These are phyloP conservation scores for Piscicola geometra DNA, from an alignment of 2,888 invertebrate species.

Conservation along the genomic window DNA sequence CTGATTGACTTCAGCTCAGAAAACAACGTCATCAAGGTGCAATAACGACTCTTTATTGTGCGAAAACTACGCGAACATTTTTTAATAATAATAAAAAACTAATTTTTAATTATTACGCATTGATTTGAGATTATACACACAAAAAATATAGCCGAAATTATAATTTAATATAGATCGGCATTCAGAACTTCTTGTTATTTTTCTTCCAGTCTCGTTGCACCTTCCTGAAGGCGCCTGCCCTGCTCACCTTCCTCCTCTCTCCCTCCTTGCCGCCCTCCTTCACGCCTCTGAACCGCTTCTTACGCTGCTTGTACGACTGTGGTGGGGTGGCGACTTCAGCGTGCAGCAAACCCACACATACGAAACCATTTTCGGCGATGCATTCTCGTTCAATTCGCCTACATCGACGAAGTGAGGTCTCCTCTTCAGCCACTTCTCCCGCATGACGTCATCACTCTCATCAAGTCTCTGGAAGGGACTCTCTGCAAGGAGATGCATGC, in stretches of 20 bases:
- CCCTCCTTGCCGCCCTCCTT: neutral
- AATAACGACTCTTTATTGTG: no score
- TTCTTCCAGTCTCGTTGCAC: neutral
- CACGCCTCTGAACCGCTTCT: slow-evolving; percentile 14
- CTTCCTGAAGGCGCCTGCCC: neutral
- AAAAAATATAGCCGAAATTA: no score
- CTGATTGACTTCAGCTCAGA: no score
- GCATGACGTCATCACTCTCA: neutral
- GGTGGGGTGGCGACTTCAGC: neutral
- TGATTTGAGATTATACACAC: no score
- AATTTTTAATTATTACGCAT: no score
- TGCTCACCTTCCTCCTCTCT: neutral
- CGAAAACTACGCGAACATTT: no score
- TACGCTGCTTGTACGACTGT: slow-evolving; percentile 29
- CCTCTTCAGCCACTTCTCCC: slow-evolving; percentile 21
- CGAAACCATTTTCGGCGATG: no score
- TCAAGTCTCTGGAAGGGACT: neutral
- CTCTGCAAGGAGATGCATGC: neutral
- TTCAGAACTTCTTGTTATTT: slow-evolving; percentile 8
- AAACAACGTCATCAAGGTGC: no score
- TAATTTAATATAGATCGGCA: neutral
- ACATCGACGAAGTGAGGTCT: slow-evolving; percentile 23
- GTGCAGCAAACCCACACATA: no score
- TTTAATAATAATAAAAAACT: no score
- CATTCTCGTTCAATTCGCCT: no score